Base-by-base conservation (phyloP, 2,797 vertebrate genomes). In the Synanceia verrucosa region DNA sequence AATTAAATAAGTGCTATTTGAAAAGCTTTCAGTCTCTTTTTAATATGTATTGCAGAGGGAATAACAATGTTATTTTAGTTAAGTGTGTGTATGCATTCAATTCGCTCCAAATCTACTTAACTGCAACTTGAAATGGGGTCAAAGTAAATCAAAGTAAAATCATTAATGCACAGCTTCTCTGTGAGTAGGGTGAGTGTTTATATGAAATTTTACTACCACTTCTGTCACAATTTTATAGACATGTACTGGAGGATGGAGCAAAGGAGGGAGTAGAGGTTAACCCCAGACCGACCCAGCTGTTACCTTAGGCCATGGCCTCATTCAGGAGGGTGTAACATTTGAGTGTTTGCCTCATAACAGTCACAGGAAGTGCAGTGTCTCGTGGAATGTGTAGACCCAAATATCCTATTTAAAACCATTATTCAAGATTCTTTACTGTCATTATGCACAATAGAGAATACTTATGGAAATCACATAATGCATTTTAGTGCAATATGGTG, bases 261-360 rank as follows among this genome's bases (percentile, higher is more conserved):
- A 64, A 59, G 29, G n/a, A 64, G 9, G 33, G 14, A 58, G 16
- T 16, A 11, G 9, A 55, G 24, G 31, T 16, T 7, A 12, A 58
- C 21, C 14, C 5, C 28, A 44, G 33, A n/a, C 31, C 6, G 28
- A 23, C 12, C 36, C 72, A 73, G 78, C 65, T 76, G 57, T 76
- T 73, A 70, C 67, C 46, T 71, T 5, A 34, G 41, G 67, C 47
- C 28, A 53, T 7, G 39, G 60, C 28, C 52, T 56, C 51, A 65
- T 52, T 70, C 18, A 36, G 33, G n/a, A 57, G 52, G 47, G 50
- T 70, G 66, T n/a, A 78, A 56, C 19, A 21, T 65, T 73, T 78
- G 44, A 69, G 46, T 9, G 36, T 73, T 82, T 70, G 73, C 46
- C 39, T 75, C 68, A 26, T n/a, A n/a, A n/a, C 48, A 21, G 8